Conservation (phyloP, 2,113 vertebrate species). For the Elephas maximus region DNA sequence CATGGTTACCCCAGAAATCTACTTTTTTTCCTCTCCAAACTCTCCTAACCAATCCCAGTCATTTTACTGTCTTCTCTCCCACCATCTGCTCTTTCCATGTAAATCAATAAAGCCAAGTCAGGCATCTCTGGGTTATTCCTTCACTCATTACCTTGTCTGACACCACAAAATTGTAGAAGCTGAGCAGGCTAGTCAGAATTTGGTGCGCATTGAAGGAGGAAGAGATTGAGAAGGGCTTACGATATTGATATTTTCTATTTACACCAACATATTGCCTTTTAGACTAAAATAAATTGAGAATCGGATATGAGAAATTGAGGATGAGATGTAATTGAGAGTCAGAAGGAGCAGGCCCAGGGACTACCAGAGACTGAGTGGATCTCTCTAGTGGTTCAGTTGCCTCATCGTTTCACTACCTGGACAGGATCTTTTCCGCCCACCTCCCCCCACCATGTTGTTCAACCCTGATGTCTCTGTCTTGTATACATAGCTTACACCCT, state of each 20-base stretch:
- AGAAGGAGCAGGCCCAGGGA: not conserved
- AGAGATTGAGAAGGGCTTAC: not conserved
- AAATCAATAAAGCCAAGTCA: not conserved
- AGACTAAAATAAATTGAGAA: not conserved
- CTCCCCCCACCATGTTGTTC: not conserved
- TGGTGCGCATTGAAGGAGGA: not conserved
- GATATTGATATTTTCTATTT: not conserved
- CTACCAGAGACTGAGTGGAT: not conserved
- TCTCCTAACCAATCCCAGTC: not conserved
- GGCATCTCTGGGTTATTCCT: not conserved
- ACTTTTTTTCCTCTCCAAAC: not conserved
- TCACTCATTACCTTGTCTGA: not conserved
- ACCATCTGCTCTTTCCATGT: not conserved
- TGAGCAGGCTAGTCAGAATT: not conserved
- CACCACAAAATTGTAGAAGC: not conserved
- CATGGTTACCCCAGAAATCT: not conserved
- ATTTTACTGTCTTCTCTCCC: not conserved
- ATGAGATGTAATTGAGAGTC: too few relatives aligned
- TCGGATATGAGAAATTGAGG: not conserved
- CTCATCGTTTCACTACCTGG: too few relatives aligned
- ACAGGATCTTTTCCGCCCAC: not conserved
- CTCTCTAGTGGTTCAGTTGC: not conserved
- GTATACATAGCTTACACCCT: not conserved
- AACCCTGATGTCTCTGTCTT: not conserved
- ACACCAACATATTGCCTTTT: not conserved